phyloP scores from a whole-genome alignment of 2,797 vertebrate genomes.

The Lutjanus argentimaculatus region DNA sequence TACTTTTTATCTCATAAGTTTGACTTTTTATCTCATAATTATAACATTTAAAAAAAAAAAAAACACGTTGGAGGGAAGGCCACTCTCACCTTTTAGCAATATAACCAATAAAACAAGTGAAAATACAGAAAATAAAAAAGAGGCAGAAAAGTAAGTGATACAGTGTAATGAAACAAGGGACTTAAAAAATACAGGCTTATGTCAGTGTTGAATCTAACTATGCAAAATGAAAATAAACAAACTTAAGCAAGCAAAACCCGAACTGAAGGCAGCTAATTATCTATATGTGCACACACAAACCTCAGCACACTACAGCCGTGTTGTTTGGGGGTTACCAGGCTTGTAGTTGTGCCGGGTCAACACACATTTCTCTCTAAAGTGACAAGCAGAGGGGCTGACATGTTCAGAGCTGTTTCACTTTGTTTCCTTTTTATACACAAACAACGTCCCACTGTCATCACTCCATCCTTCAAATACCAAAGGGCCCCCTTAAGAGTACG shows the following conservation, averaged over 20 bases:
- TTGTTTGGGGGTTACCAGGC: slow-evolving; percentile 62
- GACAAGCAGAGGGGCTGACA: slow-evolving; percentile 67
- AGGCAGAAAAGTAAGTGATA: neutral
- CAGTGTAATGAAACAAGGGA: neutral
- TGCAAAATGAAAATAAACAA: slow-evolving; percentile 44
- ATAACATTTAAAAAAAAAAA: no score
- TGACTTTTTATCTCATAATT: no score
- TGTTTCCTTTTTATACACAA: slow-evolving; percentile 82
- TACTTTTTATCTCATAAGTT: no score
- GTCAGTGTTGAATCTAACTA: slow-evolving; percentile 4
- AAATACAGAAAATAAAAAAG: neutral
- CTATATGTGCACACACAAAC: slow-evolving; percentile 21
- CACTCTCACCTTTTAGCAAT: no score
- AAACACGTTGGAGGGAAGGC: no score
- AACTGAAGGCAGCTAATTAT: slow-evolving; percentile 30
- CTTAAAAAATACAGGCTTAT: neutral
- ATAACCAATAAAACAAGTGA: neutral
- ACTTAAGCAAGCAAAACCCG: slow-evolving; percentile 30
- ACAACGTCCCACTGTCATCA: slow-evolving; percentile 84
- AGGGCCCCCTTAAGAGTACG: slow-evolving; percentile 70
- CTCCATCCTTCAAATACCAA: slow-evolving; percentile 83
- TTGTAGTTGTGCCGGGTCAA: slow-evolving; percentile 65
- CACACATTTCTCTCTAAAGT: slow-evolving; percentile 70
- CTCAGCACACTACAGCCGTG: slow-evolving; percentile 36
- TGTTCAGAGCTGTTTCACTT: slow-evolving; percentile 82